Percentiles rank a stretch among this genome's conserved stretches.
These are phyloP conservation scores for Petaurus breviceps DNA, from an alignment of 2,113 vertebrate species.

Conservation along the genomic window DNA sequence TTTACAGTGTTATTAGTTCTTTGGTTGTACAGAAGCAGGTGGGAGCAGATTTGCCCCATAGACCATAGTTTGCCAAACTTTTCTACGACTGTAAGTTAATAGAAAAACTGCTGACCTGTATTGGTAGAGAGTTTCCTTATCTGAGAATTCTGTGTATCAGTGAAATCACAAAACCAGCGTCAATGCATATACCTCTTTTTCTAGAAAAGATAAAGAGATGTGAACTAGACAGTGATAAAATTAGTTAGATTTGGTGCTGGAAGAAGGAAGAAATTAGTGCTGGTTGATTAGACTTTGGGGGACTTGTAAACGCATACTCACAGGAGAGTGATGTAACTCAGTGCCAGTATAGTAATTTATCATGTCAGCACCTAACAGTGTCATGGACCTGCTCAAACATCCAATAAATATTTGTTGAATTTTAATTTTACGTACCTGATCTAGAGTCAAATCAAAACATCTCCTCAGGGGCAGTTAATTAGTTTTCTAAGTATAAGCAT, in stretches of 20 bases:
- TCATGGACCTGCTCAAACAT: neutral
- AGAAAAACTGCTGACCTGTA: neutral
- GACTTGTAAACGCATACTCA: constrained; percentile 11
- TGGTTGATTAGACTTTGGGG: neutral
- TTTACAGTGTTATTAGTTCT: neutral
- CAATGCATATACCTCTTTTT: neutral
- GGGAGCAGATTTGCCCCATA: neutral
- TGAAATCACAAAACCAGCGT: neutral
- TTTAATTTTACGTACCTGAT: neutral
- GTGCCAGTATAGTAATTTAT: neutral
- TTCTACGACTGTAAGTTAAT: neutral
- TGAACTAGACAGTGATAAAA: neutral
- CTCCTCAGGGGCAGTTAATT: neutral
- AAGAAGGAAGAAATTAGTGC: neutral
- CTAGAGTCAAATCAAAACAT: neutral
- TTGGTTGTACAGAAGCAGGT: neutral
- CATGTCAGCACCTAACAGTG: neutral
- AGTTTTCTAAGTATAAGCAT: neutral
- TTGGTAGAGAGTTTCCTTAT: neutral
- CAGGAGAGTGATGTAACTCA: neutral
- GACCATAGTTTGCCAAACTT: neutral
- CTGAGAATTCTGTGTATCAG: neutral
- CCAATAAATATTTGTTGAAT: neutral
- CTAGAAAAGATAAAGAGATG: neutral
- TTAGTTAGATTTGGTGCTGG: neutral